phyloP scores from a whole-genome alignment of 1,140 invertebrate species.

The Neodiprion pinetum region DNA sequence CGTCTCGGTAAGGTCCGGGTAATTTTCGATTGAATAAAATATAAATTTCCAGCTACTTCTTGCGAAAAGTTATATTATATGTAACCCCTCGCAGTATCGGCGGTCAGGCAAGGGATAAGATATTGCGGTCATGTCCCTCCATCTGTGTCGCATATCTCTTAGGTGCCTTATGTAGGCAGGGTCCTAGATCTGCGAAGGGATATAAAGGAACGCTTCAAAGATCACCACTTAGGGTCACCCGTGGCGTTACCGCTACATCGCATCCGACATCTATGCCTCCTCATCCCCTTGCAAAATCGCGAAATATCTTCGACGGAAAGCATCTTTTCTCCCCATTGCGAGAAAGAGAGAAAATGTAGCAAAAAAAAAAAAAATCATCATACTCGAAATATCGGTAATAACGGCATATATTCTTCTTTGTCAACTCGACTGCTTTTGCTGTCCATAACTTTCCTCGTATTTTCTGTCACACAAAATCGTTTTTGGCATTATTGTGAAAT shows the following conservation, averaged over 20 bases:
- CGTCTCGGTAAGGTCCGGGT: neutral
- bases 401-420: too few species aligned
- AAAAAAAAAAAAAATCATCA: too few species aligned
- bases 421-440: too few species aligned
- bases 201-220: constrained; percentile 38
- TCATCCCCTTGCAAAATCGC: too few species aligned
- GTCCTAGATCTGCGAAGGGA: constrained; percentile 18
- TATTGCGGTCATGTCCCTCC: constrained; percentile 43
- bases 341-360: too few species aligned
- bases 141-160: constrained; percentile 39
- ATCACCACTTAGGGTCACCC: constrained; percentile 29
- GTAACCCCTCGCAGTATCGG: constrained; percentile 11
- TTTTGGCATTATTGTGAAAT: too few species aligned
- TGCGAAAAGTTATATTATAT: constrained; percentile 12
- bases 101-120: constrained; percentile 34
- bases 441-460: too few species aligned
- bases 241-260: neutral
- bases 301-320: too few species aligned
- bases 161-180: constrained; percentile 11
- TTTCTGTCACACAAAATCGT: too few species aligned
- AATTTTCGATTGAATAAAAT: constrained; percentile 36
- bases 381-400: too few species aligned
- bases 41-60: constrained; percentile 35
- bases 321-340: too few species aligned
- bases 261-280: neutral